Percentiles rank a stretch among this genome's conserved stretches.
phyloP scores from a whole-genome alignment of 53 echinoderm and acorn worm species.

The Stichopus horrens region DNA sequence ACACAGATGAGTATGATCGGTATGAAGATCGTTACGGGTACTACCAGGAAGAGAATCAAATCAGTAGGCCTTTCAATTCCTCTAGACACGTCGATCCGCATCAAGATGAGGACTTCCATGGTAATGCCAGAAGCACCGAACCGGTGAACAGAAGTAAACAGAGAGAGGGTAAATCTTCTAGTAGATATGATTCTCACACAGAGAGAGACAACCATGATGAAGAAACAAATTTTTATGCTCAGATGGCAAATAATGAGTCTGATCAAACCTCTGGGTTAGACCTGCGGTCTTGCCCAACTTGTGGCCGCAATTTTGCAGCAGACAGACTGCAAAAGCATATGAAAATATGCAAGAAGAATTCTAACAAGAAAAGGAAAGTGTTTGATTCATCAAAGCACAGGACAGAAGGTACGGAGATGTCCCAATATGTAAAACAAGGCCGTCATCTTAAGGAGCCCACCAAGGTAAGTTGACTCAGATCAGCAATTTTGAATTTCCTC shows the following conservation, averaged over 20 bases:
- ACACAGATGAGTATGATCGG: neutral
- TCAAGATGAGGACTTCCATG: constrained; percentile 2
- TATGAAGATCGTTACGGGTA: constrained; percentile 4
- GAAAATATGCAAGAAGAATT: constrained; percentile 62
- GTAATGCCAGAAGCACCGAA: neutral
- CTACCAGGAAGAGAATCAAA: constrained; percentile 9
- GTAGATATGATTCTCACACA: neutral
- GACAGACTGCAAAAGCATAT: constrained; percentile 83
- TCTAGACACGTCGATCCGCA: neutral
- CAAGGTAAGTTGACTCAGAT: constrained; percentile 6
- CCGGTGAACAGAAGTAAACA: neutral
- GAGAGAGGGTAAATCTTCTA: neutral
- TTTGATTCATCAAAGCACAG: constrained; percentile 74
- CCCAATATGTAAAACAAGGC: constrained; percentile 58
- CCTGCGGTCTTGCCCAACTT: constrained; percentile 62
- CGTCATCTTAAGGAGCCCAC: constrained; percentile 46
- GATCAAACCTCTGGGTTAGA: constrained; percentile 44
- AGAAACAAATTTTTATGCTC: constrained; percentile 47
- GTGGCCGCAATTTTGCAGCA: constrained; percentile 74
- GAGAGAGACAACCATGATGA: neutral
- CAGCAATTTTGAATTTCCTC: neutral
- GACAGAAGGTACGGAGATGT: constrained; percentile 70
- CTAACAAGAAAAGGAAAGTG: constrained; percentile 72
- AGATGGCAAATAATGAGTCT: constrained; percentile 46
- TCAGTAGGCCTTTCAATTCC: constrained; percentile 19